Base-by-base conservation (phyloP, 2,888 invertebrate species). In the Apoderus coryli region DNA sequence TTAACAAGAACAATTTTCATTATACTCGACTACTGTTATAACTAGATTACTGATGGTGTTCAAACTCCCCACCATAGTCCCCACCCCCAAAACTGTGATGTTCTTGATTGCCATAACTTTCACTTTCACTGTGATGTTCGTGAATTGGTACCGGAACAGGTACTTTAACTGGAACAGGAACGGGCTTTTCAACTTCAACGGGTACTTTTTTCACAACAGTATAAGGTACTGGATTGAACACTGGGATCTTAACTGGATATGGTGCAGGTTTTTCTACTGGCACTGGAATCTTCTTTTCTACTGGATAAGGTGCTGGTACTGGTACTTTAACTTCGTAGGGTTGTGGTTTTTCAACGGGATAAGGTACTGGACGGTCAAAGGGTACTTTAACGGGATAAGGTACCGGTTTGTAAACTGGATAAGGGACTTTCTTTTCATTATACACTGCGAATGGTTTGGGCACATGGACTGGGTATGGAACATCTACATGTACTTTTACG, bases 311-410 rank as follows among this genome's bases (percentile, higher is more conserved):
- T 5, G 66, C 69, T 10, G 78, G 76, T 19, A 73, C 69, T 6
- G 69, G 77, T 14, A 79, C 76, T 50, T 80, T 79, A 4, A 82
- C 78, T 27, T 65, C 67, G 44, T 73, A 72, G 14, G 82, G 82
- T 40, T 80, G 76, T 22, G 75, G 78, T 51, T 80, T 80, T 38
- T 79, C 79, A 2, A 82, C 79, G 37, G 76, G 75, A 10, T 76
- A 75, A 4, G 77, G 76, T 4, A 78, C 66, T 23, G 73, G 80
- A 47, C 72, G 66, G 25, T 78, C 73, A 16, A 70, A 64, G 27
- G 60, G 65, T 25, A 76, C 69, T 53, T 77, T 74, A 2, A 78
- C 76, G 30, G 76, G 76, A 52, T 72, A 72, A 24, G 74, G 76
- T 25, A 75, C 72, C 28, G 64, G 61, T 54, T 77, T 77, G 45